These are phyloP conservation scores for Hyaena hyaena DNA, from an alignment of 2,113 vertebrate species.

Conservation along the genomic window DNA sequence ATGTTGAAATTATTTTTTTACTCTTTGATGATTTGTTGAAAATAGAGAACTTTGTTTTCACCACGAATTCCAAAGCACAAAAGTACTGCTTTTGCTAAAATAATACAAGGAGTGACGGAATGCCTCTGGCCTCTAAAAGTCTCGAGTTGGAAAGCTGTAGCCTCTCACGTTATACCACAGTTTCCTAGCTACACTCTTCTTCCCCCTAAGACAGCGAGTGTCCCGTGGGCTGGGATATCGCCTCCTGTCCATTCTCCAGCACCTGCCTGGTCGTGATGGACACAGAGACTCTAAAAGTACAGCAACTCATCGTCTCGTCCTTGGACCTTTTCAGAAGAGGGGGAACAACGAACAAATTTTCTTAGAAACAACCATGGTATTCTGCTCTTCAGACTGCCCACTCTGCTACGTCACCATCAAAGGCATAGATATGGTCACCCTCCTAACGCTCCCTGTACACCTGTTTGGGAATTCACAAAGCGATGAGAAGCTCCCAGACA, in stretches of 20 bases:
- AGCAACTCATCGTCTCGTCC: neutral
- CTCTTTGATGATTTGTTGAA: neutral
- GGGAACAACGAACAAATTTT: neutral
- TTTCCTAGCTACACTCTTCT: neutral
- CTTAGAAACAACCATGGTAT: neutral
- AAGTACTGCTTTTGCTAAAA: neutral
- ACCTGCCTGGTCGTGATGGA: neutral
- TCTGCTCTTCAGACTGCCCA: neutral
- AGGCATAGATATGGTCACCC: neutral
- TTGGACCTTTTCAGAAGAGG: neutral
- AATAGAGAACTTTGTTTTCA: neutral
- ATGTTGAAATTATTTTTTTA: slow-evolving; percentile 23
- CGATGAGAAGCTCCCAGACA: neutral
- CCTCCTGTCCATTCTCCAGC: no score
- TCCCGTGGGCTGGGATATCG: no score
- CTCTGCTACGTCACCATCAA: neutral
- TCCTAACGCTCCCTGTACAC: neutral
- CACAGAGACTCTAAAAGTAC: neutral
- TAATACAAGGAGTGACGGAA: neutral
- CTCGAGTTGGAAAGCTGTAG: neutral
- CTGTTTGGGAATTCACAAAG: neutral
- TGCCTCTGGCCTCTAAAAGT: neutral
- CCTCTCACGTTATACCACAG: accelerated
- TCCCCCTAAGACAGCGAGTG: neutral
- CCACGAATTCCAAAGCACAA: neutral